Conservation (phyloP, 2,113 vertebrate genomes). For the Mormyrus iriodes region DNA sequence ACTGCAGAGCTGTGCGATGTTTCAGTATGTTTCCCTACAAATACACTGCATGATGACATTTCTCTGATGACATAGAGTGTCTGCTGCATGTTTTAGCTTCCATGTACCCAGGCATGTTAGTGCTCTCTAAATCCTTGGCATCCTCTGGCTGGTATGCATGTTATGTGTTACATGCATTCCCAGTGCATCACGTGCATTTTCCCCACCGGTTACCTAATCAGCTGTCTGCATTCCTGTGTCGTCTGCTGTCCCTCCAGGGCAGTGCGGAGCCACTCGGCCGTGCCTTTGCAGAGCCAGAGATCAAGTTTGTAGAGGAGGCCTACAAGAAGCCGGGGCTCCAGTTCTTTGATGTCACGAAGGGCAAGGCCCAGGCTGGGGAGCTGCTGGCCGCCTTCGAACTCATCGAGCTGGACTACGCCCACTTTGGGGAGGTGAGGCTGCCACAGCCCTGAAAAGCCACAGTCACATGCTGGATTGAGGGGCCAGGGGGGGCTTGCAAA, state of each 20-base stretch:
- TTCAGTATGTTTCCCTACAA: neutral
- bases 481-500: neutral
- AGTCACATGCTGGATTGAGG: neutral
- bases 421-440: constrained; percentile 74
- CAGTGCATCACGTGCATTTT: neutral
- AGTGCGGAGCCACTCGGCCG: constrained; percentile 69
- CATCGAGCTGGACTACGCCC: constrained; percentile 80
- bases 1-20: too few relatives aligned
- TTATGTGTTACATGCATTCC: neutral
- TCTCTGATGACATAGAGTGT: neutral
- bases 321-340: constrained; percentile 71
- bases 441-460: neutral
- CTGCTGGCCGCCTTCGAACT: constrained; percentile 84
- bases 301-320: constrained; percentile 70
- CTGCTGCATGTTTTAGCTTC: neutral
- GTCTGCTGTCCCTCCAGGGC: constrained; percentile 51
- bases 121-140: neutral
- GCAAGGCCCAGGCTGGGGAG: constrained; percentile 66
- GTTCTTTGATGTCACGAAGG: constrained; percentile 77
- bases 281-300: constrained; percentile 72
- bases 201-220: neutral
- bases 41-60: neutral
- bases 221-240: neutral
- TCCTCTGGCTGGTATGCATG: neutral
- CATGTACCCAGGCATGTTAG: neutral